These are phyloP conservation scores for Cosmopolites sordidus DNA, from an alignment of 2,888 invertebrate species.

Conservation along the genomic window DNA sequence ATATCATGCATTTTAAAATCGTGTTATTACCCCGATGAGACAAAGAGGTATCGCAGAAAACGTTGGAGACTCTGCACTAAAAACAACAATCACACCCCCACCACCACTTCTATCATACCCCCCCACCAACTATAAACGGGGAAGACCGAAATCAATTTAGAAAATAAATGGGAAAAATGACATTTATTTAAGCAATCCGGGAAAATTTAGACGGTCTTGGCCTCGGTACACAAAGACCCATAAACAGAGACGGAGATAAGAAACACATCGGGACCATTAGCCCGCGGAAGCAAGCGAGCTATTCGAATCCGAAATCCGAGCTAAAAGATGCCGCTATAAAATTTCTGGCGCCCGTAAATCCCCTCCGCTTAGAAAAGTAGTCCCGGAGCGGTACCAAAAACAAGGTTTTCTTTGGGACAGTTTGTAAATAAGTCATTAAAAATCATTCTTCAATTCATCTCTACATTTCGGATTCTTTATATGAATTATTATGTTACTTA, in stretches of 20 bases:
- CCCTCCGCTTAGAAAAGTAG: slow-evolving; percentile 22
- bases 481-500: too few relatives aligned
- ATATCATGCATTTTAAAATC: too few relatives aligned
- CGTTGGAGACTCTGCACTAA: background rate
- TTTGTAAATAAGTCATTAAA: background rate
- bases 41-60: background rate
- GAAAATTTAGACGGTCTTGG: slow-evolving; percentile 18
- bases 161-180: slow-evolving; percentile 20
- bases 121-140: background rate
- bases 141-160: slow-evolving; percentile 10
- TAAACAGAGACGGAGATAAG: slow-evolving; percentile 27
- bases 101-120: background rate
- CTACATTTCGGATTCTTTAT: too few relatives aligned
- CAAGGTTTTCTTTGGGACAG: background rate
- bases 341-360: slow-evolving; percentile 22
- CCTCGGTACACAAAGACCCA: slow-evolving; percentile 26
- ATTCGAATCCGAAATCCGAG: slow-evolving; percentile 26
- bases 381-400: slow-evolving; percentile 8
- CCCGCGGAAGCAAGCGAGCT: slow-evolving; percentile 26
- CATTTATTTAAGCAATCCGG: slow-evolving; percentile 14
- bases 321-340: slow-evolving; percentile 28
- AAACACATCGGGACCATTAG: slow-evolving; percentile 27
- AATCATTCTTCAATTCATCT: background rate
- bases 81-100: background rate
- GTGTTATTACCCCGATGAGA: too few relatives aligned